A percentile compares a stretch with the other conserved stretches of the same genome.
These are phyloP conservation scores for Odontomachus brunneus DNA, from an alignment of 1,140 invertebrate genomes.

Conservation along the genomic window DNA sequence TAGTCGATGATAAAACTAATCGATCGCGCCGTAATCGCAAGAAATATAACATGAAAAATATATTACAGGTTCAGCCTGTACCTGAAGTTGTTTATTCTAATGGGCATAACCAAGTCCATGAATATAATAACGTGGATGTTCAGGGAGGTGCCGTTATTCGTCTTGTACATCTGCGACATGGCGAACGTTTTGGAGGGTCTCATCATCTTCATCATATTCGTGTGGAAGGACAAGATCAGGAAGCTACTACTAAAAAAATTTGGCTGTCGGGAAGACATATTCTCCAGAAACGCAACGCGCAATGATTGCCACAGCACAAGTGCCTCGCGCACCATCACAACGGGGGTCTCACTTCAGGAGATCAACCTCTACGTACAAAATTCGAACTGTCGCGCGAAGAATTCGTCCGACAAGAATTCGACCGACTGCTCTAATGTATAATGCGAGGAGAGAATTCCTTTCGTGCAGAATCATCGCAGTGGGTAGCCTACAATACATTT, in stretches of 20 bases:
- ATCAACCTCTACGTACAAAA: conserved; percentile 57
- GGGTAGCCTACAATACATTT: background rate
- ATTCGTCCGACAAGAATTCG: conserved; percentile 62
- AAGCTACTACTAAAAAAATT: conserved; percentile 86
- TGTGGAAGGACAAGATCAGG: conserved; percentile 89
- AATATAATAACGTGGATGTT: conserved; percentile 88
- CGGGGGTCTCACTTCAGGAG: conserved; percentile 76
- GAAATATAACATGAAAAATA: background rate
- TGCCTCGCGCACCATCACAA: conserved; percentile 76
- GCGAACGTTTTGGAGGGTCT: conserved; percentile 88
- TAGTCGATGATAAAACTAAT: background rate
- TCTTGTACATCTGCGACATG: conserved; percentile 88
- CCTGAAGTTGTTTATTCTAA: conserved; percentile 90
- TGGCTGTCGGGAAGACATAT: conserved; percentile 72
- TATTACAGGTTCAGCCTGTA: conserved; percentile 88
- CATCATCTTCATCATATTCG: conserved; percentile 90
- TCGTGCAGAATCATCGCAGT: background rate
- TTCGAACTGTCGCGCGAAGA: conserved; percentile 65
- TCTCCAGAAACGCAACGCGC: conserved; percentile 79
- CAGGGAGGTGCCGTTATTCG: conserved; percentile 83
- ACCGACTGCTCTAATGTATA: conserved; percentile 67
- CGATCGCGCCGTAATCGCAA: background rate
- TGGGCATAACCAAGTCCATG: conserved; percentile 91
- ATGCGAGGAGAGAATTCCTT: background rate
- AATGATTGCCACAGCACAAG: conserved; percentile 78